Base-by-base conservation (phyloP, 2,113 vertebrate species). In the Nestor notabilis region DNA sequence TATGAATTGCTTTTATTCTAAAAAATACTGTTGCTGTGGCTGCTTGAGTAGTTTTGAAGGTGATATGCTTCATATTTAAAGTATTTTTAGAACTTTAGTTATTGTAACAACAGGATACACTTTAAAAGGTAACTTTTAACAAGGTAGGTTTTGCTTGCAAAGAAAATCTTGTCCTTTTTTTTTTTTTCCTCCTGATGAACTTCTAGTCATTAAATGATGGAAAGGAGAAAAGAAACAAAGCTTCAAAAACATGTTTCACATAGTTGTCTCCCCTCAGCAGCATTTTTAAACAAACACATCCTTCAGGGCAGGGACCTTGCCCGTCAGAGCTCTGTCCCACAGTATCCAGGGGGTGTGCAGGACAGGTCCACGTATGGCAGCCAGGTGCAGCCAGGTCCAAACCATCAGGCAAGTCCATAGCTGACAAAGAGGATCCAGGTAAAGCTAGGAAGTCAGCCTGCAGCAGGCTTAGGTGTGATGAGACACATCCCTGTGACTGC, bases 11-110 rank as follows among this genome's bases (percentile, higher is more conserved):
- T 92, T 72, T 95, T 96, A 72, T 81, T 86, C 82, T 65, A 82
- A 97, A 96, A 94, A 80, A 14, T 23, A 37, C 33, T 64, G 95
- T 97, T 97, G 83, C 96, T 97, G 94, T 97, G 95, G 92, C 96
- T 95, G 97, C 97, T 90, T 95, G 77, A 91, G 84, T 74, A 87
- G 91, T 69, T 97, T 81, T 97, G 95, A 93, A 96, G 78, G 87
- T 94, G 76, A 91, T 95, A 83, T 94, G 69, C 86, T 97, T 97
- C 92, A 95, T 55, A 80, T 97, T 97, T 97, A 69, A 97, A 65
- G 20, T 95, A 93, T 94, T 92, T 97, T 95, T 95, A 94, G 87
- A 93, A 66, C 44, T 96, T 97, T 72, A 94, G 81, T 97, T 97
- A 85, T 84, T 77, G 25, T 98, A 98, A 96, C 95, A 97, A 95